Evolutionary conservation across 1,140 invertebrate genomes (phyloP).

Genomic region (Cyphomyrmex costatus): DNA sequence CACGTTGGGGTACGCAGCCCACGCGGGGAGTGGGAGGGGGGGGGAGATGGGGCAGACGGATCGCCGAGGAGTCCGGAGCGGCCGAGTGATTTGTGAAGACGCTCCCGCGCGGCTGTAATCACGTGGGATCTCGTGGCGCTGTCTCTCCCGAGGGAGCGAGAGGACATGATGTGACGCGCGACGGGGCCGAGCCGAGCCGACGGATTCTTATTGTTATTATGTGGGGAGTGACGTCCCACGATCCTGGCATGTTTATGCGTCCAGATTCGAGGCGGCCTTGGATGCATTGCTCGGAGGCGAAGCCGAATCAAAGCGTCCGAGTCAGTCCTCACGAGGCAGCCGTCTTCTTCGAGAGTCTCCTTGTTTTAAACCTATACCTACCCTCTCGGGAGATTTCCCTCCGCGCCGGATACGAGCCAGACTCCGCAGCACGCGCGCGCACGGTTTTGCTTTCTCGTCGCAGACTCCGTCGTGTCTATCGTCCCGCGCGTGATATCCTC

Average conservation of each 20-base stretch:
- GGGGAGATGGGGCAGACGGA: slow-evolving; percentile 5
- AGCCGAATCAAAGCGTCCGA: slow-evolving; percentile 77
- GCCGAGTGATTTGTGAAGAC: slow-evolving; percentile 86
- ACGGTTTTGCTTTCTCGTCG: slow-evolving; percentile 1
- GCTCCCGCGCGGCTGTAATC: slow-evolving; percentile 85
- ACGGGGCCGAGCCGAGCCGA: slow-evolving; percentile 69
- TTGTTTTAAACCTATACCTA: slow-evolving; percentile 59
- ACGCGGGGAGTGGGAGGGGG: neutral
- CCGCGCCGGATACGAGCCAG: slow-evolving; percentile 18
- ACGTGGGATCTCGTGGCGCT: slow-evolving; percentile 83
- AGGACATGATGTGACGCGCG: slow-evolving; percentile 69
- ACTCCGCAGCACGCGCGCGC: neutral
- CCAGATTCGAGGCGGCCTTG: slow-evolving; percentile 84
- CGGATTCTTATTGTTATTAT: slow-evolving; percentile 85
- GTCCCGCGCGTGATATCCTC: slow-evolving; percentile 10
- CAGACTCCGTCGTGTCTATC: slow-evolving; percentile 1
- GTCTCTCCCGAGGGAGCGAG: slow-evolving; percentile 71
- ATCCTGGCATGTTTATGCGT: slow-evolving; percentile 85
- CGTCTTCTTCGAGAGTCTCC: slow-evolving; percentile 64
- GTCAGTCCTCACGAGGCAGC: slow-evolving; percentile 67
- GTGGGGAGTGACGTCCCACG: slow-evolving; percentile 83
- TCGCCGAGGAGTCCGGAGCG: slow-evolving; percentile 63
- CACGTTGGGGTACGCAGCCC: slow-evolving; percentile 42
- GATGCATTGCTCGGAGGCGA: slow-evolving; percentile 72
- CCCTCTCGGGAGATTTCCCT: slow-evolving; percentile 59